Evolutionary conservation across 1,140 invertebrate species (phyloP).

Genomic region (Dysdera silvatica): DNA sequence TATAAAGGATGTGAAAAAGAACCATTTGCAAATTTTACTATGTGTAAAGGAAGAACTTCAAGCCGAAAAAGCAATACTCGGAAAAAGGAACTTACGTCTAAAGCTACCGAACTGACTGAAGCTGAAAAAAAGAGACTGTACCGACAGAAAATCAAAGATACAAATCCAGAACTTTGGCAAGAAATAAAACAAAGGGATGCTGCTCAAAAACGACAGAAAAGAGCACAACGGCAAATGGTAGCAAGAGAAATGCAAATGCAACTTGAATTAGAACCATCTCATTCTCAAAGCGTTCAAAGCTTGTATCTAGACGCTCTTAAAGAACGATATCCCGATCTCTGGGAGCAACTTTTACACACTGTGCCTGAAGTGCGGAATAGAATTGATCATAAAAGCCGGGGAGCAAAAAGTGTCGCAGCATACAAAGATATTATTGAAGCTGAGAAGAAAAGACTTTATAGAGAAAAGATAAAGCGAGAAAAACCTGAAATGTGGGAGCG

Average conservation of each 20-base stretch:
- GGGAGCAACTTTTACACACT: constrained; percentile 8
- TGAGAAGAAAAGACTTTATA: constrained; percentile 12
- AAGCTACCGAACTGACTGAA: constrained; percentile 9
- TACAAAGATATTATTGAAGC: constrained; percentile 17
- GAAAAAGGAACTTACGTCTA: too few species aligned
- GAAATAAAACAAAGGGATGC: constrained; percentile 11
- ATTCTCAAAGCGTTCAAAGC: not conserved
- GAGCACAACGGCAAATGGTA: constrained; percentile 3
- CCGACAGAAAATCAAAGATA: constrained; percentile 6
- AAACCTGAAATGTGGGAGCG: constrained; percentile 10
- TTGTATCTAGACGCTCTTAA: constrained; percentile 16
- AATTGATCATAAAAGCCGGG: not conserved
- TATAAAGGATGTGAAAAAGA: too few species aligned
- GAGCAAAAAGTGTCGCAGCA: not conserved
- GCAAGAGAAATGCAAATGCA: constrained; percentile 9
- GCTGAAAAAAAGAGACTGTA: constrained; percentile 12
- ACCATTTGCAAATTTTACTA: too few species aligned
- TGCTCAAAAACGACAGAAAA: not conserved
- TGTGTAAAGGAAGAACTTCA: too few species aligned
- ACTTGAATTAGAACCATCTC: constrained; percentile 1
- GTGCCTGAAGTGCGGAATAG: constrained; percentile 7
- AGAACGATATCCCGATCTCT: constrained; percentile 18
- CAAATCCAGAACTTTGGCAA: constrained; percentile 14
- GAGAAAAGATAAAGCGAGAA: constrained; percentile 9
- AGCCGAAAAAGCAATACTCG: too few species aligned